Base-by-base conservation (phyloP, 2,797 vertebrate species). In the Sebastes hubbsi region DNA sequence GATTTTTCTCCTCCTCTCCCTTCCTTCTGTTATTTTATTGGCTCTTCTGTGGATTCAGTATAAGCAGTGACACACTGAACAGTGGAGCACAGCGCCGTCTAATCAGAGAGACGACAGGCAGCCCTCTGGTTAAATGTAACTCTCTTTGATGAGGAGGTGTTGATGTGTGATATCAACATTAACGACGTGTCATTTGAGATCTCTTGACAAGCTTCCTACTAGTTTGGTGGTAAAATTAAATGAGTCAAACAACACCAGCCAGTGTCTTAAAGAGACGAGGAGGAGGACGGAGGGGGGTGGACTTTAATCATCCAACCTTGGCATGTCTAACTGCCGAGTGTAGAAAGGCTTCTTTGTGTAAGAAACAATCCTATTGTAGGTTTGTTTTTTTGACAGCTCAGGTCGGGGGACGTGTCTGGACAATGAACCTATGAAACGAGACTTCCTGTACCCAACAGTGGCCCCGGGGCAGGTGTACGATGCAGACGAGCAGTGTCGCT, bases 391-490 rank as follows among this genome's bases (percentile, higher is more conserved):
- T 96, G 97, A 98, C 98, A 99, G 98, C 97, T 99, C 98, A 96
- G 98, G 98, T 96, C 98, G 98, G 95, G 98, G 98, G 95, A 98
- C 97, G 95, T 99, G 98, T 97, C 97, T 99, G 97, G 97, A 99
- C 97, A 99, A 99, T 95, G 98, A 99, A 95, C 98, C 98, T 96
- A 97, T 97, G 95, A 99, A 98, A 96, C 97, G 96, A 97, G 98
- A 99, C 95, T 99, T 99, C 97, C 96, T 99, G 96, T 99, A 98
- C 95, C 98, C 98, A 96, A 98, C 97, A 93, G 97, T 98, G 96
- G 97, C 98, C 91, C 98, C 98, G 90, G 98, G 98, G 96, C 98
- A 99, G 97, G 97, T 98, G 96, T 99, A 99, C 85, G 97, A 98
- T 85, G 98, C 98, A 75, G 98, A 99, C 87, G 98, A 99, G 89